A percentile compares a stretch with the other conserved stretches of the same genome.
Conservation (phyloP, 2,888 invertebrate species). For the Bibio marci region DNA sequence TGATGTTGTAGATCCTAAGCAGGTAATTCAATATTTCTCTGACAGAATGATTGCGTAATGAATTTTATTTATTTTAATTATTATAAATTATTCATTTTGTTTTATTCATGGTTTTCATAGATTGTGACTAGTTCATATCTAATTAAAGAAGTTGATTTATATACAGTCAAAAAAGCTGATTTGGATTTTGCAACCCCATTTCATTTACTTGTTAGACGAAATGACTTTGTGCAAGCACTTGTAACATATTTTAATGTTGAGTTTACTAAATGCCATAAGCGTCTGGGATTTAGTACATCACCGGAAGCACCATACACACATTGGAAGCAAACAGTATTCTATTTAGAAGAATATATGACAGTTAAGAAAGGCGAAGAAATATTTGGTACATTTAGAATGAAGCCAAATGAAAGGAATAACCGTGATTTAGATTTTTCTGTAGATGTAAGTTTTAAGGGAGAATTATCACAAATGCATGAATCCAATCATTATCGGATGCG, state of each 20-base stretch:
- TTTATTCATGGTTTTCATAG: conserved; percentile 21
- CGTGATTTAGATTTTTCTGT: conserved; percentile 94
- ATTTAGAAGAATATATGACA: conserved; percentile 92
- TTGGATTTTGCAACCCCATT: conserved; percentile 82
- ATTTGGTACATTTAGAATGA: conserved; percentile 79
- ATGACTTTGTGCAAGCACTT: conserved; percentile 94
- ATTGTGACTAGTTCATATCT: conserved; percentile 91
- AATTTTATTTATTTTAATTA: neutral
- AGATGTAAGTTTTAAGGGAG: conserved; percentile 82
- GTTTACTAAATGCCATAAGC: conserved; percentile 98
- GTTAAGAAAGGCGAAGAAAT: conserved; percentile 90
- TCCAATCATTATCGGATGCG: conserved; percentile 83
- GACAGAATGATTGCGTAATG: conserved; percentile 13
- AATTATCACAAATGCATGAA: conserved; percentile 69
- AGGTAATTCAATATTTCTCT: conserved; percentile 28
- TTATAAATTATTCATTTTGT: neutral
- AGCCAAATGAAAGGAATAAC: conserved; percentile 90
- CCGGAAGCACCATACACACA: conserved; percentile 98
- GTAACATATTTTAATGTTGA: conserved; percentile 99
- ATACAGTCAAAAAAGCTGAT: conserved; percentile 92
- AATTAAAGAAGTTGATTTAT: conserved; percentile 94
- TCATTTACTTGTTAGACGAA: conserved; percentile 63
- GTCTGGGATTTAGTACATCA: conserved; percentile 94
- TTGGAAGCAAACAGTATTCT: conserved; percentile 96
- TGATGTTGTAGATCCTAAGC: conserved; percentile 96